phyloP scores from a whole-genome alignment of 1,140 invertebrate genomes.

The Drosophila orosa region DNA sequence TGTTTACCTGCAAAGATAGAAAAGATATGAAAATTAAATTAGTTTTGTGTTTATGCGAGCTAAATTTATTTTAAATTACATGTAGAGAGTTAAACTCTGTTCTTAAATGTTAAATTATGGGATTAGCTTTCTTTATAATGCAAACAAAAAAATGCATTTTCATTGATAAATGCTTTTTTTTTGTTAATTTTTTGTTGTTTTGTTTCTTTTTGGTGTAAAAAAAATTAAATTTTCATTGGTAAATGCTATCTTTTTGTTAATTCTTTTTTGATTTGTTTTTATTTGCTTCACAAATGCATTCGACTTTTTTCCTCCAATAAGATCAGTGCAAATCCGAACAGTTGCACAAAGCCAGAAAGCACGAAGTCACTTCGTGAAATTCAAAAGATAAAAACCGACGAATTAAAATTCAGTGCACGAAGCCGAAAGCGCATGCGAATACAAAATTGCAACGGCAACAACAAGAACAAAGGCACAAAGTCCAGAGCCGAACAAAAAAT shows the following conservation, averaged over 20 bases:
- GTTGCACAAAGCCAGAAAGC: not conserved
- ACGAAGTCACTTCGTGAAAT: constrained; percentile 50
- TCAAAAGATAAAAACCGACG: constrained; percentile 41
- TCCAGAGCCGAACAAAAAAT: constrained; percentile 16
- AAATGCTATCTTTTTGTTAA: too few relatives aligned
- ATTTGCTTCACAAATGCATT: constrained; percentile 39
- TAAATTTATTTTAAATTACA: too few relatives aligned
- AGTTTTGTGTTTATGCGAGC: constrained; percentile 17
- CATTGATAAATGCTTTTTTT: too few relatives aligned
- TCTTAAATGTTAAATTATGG: too few relatives aligned
- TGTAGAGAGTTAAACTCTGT: too few relatives aligned
- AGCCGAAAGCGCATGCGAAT: constrained; percentile 65
- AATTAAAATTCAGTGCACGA: constrained; percentile 75
- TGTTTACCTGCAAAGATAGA: constrained; percentile 66
- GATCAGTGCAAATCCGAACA: constrained; percentile 20
- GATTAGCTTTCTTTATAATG: too few relatives aligned
- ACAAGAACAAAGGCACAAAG: constrained; percentile 19
- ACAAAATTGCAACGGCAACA: constrained; percentile 52
- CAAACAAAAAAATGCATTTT: too few relatives aligned
- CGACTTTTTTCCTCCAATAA: constrained; percentile 9
- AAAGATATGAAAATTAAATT: constrained; percentile 2
- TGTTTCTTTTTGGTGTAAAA: too few relatives aligned
- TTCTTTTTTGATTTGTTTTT: too few relatives aligned
- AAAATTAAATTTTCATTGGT: too few relatives aligned
- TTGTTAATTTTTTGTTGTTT: too few relatives aligned